Base-by-base conservation (phyloP, 2,888 invertebrate genomes). In the Craniophora ligustri region DNA sequence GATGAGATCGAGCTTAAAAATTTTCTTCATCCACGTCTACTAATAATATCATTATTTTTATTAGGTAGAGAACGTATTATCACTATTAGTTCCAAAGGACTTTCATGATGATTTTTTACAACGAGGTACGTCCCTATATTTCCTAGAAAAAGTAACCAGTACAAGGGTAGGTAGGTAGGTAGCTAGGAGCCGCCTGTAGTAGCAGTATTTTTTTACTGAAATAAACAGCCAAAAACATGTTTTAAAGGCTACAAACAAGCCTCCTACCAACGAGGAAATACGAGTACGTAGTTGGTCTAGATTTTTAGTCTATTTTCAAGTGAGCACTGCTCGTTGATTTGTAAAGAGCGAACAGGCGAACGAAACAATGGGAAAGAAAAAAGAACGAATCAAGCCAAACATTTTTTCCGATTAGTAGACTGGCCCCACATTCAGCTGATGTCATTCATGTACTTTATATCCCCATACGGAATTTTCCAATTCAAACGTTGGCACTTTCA, bases 391-490 rank as follows among this genome's bases (percentile, higher is more conserved):
- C 1, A 19, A 10, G 21, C 18, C 18, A 7, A 30, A n/a, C 15
- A 21, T 18, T 23, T 44, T 34, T 23, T 14, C 16, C 6, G 26
- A 47, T 41, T 41, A 21, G 5, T 7, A 68, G 59, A 60, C 66
- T 53, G 49, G 59, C 59, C 46, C 56, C 60, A 64, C 69, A 72
- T 77, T 84, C 75, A 64, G 72, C 81, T 67, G 63, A 68, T 73
- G 82, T 82, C 85, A 76, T 76, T 82, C 85, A 76, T 76, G 78
- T 75, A 78, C 75, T 84, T 81, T 84, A 85, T 84, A 73, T 78
- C 63, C 69, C 77, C 53, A 72, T 81, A 77, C 76, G 81, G 76
- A 84, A 82, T 86, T 85, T 83, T 83, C 78, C 82, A 84, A 82
- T 85, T 75, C 72, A 64, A 75, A 69, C 70, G 82, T 80, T 79